Evolutionary conservation across 2,797 vertebrate species (phyloP).

Genomic region (Centroberyx gerrardi): DNA sequence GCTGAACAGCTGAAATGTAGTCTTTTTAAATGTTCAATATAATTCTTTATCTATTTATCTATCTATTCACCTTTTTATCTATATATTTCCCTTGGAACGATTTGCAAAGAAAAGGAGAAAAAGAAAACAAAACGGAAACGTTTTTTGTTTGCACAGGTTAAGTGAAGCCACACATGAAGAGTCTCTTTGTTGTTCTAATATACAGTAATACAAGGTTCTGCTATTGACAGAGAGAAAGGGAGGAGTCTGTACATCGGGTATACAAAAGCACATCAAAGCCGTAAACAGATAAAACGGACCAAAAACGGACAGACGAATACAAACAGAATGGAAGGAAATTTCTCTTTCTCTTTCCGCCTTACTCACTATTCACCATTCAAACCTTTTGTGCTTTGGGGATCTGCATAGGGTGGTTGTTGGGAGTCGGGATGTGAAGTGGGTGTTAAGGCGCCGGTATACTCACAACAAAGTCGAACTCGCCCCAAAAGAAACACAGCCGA

Average conservation of each 20-base stretch:
- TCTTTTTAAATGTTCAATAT: slow-evolving; percentile 63
- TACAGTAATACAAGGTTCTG: slow-evolving; percentile 76
- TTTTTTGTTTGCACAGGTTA: slow-evolving; percentile 79
- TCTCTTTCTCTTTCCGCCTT: slow-evolving; percentile 52
- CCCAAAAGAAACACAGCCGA: slow-evolving; percentile 2
- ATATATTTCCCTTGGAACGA: slow-evolving; percentile 57
- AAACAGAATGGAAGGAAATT: slow-evolving; percentile 64
- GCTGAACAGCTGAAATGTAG: slow-evolving; percentile 70
- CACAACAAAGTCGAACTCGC: slow-evolving; percentile 3
- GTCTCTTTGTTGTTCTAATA: slow-evolving; percentile 83
- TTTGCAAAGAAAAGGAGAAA: slow-evolving; percentile 63
- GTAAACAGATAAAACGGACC: slow-evolving; percentile 60
- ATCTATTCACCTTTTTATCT: slow-evolving; percentile 62
- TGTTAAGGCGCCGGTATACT: slow-evolving; percentile 66
- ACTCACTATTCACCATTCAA: slow-evolving; percentile 72
- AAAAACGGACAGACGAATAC: slow-evolving; percentile 54
- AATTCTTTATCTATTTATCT: slow-evolving; percentile 57
- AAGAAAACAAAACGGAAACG: slow-evolving; percentile 51
- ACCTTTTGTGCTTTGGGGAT: slow-evolving; percentile 84
- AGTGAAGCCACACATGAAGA: slow-evolving; percentile 84
- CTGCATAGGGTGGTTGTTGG: slow-evolving; percentile 72
- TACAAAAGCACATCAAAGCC: slow-evolving; percentile 89
- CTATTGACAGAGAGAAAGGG: slow-evolving; percentile 67
- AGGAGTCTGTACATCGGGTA: slow-evolving; percentile 87
- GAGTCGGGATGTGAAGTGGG: slow-evolving; percentile 62